Evolutionary conservation across 2,888 invertebrate genomes (phyloP).

Genomic region (Sericinus montela): DNA sequence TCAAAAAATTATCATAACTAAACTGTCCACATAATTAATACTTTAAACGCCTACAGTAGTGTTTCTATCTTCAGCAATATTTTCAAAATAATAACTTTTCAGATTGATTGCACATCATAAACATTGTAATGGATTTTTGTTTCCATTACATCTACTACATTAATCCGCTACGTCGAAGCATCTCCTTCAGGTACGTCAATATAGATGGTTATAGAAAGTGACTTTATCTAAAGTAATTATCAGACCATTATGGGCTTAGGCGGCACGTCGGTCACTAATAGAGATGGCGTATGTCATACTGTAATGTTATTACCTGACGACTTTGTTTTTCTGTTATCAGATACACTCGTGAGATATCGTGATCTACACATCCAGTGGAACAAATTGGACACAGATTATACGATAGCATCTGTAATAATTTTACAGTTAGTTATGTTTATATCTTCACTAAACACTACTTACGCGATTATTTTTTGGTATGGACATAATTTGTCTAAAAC

Average conservation of each 20-base stretch:
- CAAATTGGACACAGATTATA: conserved; percentile 5
- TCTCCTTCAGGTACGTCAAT: no score
- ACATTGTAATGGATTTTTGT: neutral
- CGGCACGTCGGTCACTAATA: conserved; percentile 3
- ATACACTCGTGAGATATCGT: neutral
- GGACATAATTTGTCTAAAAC: no score
- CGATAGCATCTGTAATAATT: conserved; percentile 3
- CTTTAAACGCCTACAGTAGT: no score
- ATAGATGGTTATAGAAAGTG: neutral
- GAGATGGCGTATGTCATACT: conserved; percentile 1
- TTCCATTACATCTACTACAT: neutral
- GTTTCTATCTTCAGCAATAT: no score
- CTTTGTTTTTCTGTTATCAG: conserved; percentile 1
- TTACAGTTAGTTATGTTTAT: neutral
- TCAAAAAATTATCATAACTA: no score
- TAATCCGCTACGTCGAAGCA: neutral
- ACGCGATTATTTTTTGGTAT: no score
- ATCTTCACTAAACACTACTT: no score
- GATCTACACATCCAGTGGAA: neutral
- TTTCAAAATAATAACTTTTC: neutral
- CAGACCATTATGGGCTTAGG: conserved; percentile 7
- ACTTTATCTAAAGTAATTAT: conserved; percentile 15
- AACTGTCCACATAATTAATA: no score
- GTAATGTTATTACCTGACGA: conserved; percentile 4
- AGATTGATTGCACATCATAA: neutral